Evolutionary conservation across 2,888 invertebrate species (phyloP), one percentile per base, ranked within the genome.

Genomic region (Dolichopus griseipennis): DNA sequence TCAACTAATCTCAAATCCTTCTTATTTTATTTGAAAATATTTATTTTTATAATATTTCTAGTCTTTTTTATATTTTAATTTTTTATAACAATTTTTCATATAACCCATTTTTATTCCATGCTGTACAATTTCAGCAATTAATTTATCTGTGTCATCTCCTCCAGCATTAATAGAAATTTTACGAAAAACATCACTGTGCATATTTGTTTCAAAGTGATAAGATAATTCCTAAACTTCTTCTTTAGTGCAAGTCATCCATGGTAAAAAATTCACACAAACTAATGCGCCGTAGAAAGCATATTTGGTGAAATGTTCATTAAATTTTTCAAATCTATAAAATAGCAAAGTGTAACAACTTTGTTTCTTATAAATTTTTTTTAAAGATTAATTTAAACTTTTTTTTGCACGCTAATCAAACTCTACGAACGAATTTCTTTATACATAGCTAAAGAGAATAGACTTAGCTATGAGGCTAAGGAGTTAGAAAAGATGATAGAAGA

Each of bases 221-320:
- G 79, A 75, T 0, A 81, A 66, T 15, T 71, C 69, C 0, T 71
- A 71, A 37, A 78, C 76, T 21, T 79, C 80, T 1, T 73, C 69
- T 3, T 77, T 75, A 52, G 67, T 73, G 69, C 77, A 77, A n/a
- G 76, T 68, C 64, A 78, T 72, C 78, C 79, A 81, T 6, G 80
- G 81, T 70, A 78, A 67, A 41, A 79, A 81, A 68, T 80, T 77
- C 71, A 79, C 75, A 66, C 77, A 77, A 61, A 81, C 72, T 73
- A 79, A 72, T 4, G 73, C 76, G 1, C 81, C 81, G 71, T 80
- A 80, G 67, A 80, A 76, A 12, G 78, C 81, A 68, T 77, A 78
- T 61, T 78, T 78, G 6, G 75, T 72, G 66, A 79, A 80, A 70
- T 81, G 80, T 4, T 70, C 67, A 70, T 76, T 71, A 63, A 81